Conservation (phyloP, 2,888 invertebrate genomes). For the Carcina quercana region DNA sequence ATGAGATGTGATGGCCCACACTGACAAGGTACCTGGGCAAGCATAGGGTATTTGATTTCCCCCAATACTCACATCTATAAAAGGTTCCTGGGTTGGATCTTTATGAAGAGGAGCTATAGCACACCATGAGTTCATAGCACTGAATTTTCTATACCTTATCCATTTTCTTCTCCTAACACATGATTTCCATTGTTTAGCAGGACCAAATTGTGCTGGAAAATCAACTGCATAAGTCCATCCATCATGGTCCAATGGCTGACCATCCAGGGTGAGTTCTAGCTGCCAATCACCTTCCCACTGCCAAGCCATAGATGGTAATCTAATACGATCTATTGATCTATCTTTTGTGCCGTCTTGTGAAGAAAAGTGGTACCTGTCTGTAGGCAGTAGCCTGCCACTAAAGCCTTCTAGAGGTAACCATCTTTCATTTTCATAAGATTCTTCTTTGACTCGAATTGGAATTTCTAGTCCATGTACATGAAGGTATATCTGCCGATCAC, state of each 20-base stretch:
- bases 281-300: constrained; percentile 98
- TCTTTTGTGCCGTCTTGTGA: constrained; percentile 87
- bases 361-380: constrained; percentile 91
- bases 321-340: constrained; percentile 85
- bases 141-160: constrained; percentile 90
- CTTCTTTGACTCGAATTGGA: constrained; percentile 92
- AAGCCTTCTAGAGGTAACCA: constrained; percentile 95
- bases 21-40: constrained; percentile 82
- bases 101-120: constrained; percentile 91
- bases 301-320: constrained; percentile 95
- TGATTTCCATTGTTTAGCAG: constrained; percentile 91
- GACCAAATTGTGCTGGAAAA: constrained; percentile 88
- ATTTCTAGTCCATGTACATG: constrained; percentile 93
- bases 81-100: constrained; percentile 94
- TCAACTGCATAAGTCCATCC: constrained; percentile 96
- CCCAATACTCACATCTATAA: constrained; percentile 92
- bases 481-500: constrained; percentile 93
- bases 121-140: constrained; percentile 94
- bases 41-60: constrained; percentile 88
- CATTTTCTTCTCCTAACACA: constrained; percentile 92
- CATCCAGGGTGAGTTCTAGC: constrained; percentile 87
- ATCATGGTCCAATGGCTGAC: constrained; percentile 91
- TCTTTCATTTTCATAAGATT: constrained; percentile 94
- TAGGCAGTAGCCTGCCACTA: constrained; percentile 86
- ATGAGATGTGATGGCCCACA: constrained; percentile 95